Evolutionary conservation across 2,888 invertebrate genomes (phyloP).

Genomic region (Euphydryas editha): DNA sequence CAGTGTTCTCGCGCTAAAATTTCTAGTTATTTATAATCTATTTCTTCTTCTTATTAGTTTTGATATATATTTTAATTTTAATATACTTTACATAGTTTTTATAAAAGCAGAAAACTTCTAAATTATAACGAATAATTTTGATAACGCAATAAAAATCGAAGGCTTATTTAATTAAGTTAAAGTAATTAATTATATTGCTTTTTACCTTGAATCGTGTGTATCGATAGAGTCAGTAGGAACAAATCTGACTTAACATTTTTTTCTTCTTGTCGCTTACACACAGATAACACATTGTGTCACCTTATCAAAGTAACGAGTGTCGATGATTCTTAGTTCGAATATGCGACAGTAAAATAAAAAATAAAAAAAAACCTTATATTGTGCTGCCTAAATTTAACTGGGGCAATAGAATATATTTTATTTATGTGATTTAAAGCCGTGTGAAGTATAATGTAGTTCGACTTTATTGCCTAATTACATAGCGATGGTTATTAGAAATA

Average conservation of each 20-base stretch:
- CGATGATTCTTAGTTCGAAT: slow-evolving; percentile 16
- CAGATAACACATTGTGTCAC: slow-evolving; percentile 69
- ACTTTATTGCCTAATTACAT: not conserved
- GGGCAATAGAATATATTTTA: not conserved
- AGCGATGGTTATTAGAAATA: slow-evolving; percentile 1
- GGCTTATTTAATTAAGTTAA: too few species aligned
- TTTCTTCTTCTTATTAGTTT: not conserved
- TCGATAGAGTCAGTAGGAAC: slow-evolving; percentile 11
- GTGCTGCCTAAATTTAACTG: not conserved
- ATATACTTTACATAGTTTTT: too few species aligned
- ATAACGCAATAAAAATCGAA: too few species aligned
- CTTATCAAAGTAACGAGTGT: slow-evolving; percentile 55
- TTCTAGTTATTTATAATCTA: not conserved
- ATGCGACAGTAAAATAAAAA: slow-evolving; percentile 20
- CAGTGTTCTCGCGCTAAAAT: too few species aligned
- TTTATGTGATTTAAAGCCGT: not conserved
- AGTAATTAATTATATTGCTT: too few species aligned
- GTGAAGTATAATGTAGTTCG: not conserved
- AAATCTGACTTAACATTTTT: slow-evolving; percentile 59
- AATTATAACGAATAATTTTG: too few species aligned
- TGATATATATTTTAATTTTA: too few species aligned
- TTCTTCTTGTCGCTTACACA: slow-evolving; percentile 51
- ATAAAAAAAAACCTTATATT: not conserved
- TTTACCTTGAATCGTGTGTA: too few species aligned
- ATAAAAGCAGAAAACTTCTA: too few species aligned